Conservation (phyloP, 2,797 vertebrate species). For the Enteromius mattozi region DNA sequence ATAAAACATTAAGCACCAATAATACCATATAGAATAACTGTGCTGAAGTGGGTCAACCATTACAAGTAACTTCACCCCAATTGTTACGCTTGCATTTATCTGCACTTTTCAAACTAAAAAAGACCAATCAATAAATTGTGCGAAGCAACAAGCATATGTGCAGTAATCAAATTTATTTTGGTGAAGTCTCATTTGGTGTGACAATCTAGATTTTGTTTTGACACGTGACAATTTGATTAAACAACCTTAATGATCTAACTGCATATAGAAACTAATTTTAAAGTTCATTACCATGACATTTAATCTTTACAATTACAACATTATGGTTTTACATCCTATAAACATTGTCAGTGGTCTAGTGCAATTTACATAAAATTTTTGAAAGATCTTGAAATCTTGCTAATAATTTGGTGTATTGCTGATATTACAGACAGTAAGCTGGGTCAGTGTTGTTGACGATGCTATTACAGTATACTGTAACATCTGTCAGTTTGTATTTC, state of each 20-base stretch:
- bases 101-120: background rate
- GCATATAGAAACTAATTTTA: background rate
- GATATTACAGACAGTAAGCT: background rate
- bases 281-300: background rate
- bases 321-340: background rate
- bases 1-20: slow-evolving; percentile 64
- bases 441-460: background rate
- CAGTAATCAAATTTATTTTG: background rate
- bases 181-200: background rate
- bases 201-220: background rate
- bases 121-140: slow-evolving; percentile 2
- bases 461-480: background rate
- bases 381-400: background rate
- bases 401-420: background rate
- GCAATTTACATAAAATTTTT: background rate
- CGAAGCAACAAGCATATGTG: background rate
- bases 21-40: slow-evolving; percentile 56
- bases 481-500: background rate
- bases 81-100: slow-evolving; percentile 2
- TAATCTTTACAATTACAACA: background rate
- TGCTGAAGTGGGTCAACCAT: slow-evolving; percentile 38
- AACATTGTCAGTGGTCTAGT: background rate
- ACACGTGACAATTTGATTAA: background rate
- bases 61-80: background rate
- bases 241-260: background rate